Evolutionary conservation across 2,113 vertebrate species (phyloP).

Genomic region (Austrofundulus limnaeus): DNA sequence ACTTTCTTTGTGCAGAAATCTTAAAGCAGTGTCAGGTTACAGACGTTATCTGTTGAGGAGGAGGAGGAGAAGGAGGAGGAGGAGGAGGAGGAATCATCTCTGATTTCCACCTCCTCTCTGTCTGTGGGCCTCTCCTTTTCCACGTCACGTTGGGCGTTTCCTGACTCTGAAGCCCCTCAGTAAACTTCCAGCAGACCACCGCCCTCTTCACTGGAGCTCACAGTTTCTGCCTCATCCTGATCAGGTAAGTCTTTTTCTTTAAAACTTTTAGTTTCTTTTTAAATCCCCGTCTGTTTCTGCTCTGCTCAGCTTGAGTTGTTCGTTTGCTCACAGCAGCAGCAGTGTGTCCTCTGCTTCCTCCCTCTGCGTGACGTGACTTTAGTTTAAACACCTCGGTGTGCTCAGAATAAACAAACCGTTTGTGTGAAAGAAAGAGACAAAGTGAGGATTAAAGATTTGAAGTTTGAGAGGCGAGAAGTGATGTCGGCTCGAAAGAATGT

Average conservation of each 20-base stretch:
- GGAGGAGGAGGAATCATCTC: no score
- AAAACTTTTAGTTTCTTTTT: neutral
- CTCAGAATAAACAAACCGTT: neutral
- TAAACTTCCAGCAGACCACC: slow-evolving; percentile 19
- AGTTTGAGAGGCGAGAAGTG: slow-evolving; percentile 12
- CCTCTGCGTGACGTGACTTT: no score
- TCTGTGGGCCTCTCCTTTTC: slow-evolving; percentile 37
- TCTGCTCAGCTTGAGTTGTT: neutral
- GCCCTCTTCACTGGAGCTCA: neutral
- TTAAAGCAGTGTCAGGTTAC: neutral
- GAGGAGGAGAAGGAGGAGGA: no score
- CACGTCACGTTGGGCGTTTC: slow-evolving; percentile 52
- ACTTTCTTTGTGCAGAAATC: no score
- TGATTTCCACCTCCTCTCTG: no score
- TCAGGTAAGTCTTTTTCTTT: slow-evolving; percentile 27
- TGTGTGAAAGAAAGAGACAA: neutral
- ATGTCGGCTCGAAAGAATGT: slow-evolving; percentile 46
- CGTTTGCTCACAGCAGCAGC: no score
- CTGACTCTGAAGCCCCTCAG: slow-evolving; percentile 31
- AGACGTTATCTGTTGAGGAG: rapidly evolving
- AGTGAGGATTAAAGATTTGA: slow-evolving; percentile 15
- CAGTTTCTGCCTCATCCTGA: neutral
- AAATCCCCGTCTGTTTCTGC: no score
- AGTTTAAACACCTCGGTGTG: neutral
- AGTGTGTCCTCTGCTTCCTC: no score